Evolutionary conservation across 2,797 vertebrate species (phyloP).

Genomic region (Sarcoramphus papa): DNA sequence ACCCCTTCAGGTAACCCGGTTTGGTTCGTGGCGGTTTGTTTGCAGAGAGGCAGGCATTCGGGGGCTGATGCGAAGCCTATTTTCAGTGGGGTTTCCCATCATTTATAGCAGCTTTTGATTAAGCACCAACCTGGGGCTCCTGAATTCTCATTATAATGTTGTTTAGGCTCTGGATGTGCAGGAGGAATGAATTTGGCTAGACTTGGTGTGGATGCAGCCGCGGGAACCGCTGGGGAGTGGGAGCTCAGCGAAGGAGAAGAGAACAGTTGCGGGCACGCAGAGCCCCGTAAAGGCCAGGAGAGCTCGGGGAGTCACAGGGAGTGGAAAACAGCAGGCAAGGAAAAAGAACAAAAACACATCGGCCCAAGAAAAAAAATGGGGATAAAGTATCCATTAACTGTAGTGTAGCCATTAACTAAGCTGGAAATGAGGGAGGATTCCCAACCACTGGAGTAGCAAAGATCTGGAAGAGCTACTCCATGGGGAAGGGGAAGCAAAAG

Average conservation of each 20-base stretch:
- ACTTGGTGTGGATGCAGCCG: not conserved
- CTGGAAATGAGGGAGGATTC: not conserved
- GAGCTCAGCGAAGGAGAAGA: not conserved
- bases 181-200: not conserved
- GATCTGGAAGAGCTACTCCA: not conserved
- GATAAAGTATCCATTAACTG: not conserved
- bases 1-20: slow-evolving; percentile 90
- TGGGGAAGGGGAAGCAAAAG: not conserved
- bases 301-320: not conserved
- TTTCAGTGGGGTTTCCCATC: rapidly evolving
- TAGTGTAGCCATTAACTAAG: not conserved
- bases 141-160: not conserved
- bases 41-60: not conserved
- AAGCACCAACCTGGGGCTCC: not conserved
- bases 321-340: not conserved
- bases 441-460: not conserved
- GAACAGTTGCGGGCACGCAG: not conserved
- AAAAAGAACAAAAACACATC: not conserved
- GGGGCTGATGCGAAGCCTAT: not conserved
- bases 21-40: rapidly evolving
- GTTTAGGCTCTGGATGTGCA: not conserved
- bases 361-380: not conserved
- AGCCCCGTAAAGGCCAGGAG: not conserved
- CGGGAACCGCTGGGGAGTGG: not conserved
- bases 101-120: rapidly evolving